A percentile compares a stretch with the other conserved stretches of the same genome.
phyloP scores from a whole-genome alignment of 2,797 vertebrate genomes.

The Cyprinodon diabolis region DNA sequence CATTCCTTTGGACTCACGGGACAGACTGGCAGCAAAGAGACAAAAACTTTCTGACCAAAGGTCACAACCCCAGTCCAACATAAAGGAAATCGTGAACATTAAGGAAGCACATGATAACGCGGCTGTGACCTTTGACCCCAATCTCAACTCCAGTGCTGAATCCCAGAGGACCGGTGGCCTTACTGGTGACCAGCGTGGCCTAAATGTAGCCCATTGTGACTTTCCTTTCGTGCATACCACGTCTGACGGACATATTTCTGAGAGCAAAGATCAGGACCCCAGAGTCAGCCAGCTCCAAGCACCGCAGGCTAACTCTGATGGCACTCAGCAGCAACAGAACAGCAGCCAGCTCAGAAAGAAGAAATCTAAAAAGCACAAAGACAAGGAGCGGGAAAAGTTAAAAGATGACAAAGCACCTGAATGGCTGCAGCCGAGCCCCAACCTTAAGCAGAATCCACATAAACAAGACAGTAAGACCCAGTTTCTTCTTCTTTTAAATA shows the following conservation, averaged over 20 bases:
- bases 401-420: constrained; percentile 61
- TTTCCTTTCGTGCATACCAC: constrained; percentile 51
- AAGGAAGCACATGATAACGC: constrained; percentile 40
- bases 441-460: constrained; percentile 71
- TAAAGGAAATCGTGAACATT: constrained; percentile 60
- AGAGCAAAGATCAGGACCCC: constrained; percentile 51
- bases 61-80: constrained; percentile 55
- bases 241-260: constrained; percentile 45
- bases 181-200: constrained; percentile 38
- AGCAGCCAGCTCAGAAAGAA: constrained; percentile 79
- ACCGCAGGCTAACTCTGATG: constrained; percentile 43
- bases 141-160: constrained; percentile 70
- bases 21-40: constrained; percentile 75
- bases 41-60: constrained; percentile 72
- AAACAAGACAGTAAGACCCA: constrained; percentile 73
- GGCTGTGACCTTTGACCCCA: constrained; percentile 47
- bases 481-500: not conserved
- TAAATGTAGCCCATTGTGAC: constrained; percentile 46
- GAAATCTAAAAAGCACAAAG: constrained; percentile 84
- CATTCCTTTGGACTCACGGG: constrained; percentile 68
- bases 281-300: constrained; percentile 42
- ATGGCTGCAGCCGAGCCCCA: constrained; percentile 72
- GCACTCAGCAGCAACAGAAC: constrained; percentile 56
- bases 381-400: constrained; percentile 77
- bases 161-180: constrained; percentile 64